Base-by-base conservation (phyloP, 2,888 invertebrate genomes). In the Rotaria socialis region DNA sequence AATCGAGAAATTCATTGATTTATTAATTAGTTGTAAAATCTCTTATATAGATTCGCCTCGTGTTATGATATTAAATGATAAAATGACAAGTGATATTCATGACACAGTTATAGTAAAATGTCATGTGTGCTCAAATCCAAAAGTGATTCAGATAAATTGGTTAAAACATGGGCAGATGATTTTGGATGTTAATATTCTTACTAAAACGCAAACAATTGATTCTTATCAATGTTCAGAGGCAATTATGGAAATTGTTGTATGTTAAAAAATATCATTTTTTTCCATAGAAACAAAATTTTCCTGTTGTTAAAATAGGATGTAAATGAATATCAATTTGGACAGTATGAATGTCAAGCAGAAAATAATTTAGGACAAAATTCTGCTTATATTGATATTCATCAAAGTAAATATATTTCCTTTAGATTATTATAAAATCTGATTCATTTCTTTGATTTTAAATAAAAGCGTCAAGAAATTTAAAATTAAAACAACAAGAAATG, bases 111-210 rank as follows among this genome's bases (percentile, higher is more conserved):
- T 67, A 19, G 5, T 67, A 35, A 67, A 67, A 67, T 67, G 67
- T 67, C 67, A 35, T 67, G 67, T 67, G 10, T 67, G 67, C n/a
- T 67, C 67, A 67, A 67, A 35, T 5, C 67, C 67, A 7, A 19
- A 67, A 67, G 27, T 67, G 35, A 67, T 67, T 27, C 67, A 67
- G 5, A 67, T 67, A 67, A 67, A 67, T 67, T 67, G 67, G 67
- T 35, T 67, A 35, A 35, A 35, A 67, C 67, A 67, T 41, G 35
- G 35, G 35, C 67, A 67, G 8, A 67, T 67, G 11, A 67, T 67
- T 19, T 5, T 19, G 14, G 67, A 67, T 41, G 67, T 67, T 67
- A 67, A 67, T 67, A 67, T 67, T 67, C 67, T 67, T 41, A 41
- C 19, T 35, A 35, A 41, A 67, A 67, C 35, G 1, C 67, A 67